A percentile compares a stretch with the other conserved stretches of the same genome.
These are phyloP conservation scores for Philereme vetulata DNA, from an alignment of 2,888 invertebrate species.

Conservation along the genomic window DNA sequence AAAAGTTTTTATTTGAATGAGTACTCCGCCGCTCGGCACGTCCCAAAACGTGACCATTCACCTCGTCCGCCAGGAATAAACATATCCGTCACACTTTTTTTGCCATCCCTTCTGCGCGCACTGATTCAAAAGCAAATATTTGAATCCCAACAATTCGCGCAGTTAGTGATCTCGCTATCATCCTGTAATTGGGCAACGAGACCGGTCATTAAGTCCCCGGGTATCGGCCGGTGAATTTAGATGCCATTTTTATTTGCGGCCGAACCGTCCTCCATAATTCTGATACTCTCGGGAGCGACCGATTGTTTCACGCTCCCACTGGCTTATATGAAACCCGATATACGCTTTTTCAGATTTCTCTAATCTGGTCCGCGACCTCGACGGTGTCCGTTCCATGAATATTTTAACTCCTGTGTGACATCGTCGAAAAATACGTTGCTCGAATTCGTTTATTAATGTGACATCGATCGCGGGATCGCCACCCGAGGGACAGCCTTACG, in stretches of 20 bases:
- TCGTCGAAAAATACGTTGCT: slow-evolving; percentile 65
- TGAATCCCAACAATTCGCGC: slow-evolving; percentile 46
- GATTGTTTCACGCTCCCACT: slow-evolving; percentile 58
- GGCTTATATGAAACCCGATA: slow-evolving; percentile 51
- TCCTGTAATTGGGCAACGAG: slow-evolving; percentile 56
- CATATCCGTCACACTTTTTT: slow-evolving; percentile 59
- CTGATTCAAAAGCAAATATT: slow-evolving; percentile 55
- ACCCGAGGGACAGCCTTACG: slow-evolving; percentile 56
- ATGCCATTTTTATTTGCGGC: slow-evolving; percentile 59
- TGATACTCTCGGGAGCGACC: slow-evolving; percentile 31
- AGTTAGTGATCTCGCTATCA: slow-evolving; percentile 48
- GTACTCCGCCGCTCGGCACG: slow-evolving; percentile 62
- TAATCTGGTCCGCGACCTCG: slow-evolving; percentile 62
- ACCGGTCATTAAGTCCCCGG: slow-evolving; percentile 54
- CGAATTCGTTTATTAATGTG: slow-evolving; percentile 75
- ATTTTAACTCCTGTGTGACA: slow-evolving; percentile 72
- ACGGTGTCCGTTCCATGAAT: slow-evolving; percentile 72
- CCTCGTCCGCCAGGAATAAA: slow-evolving; percentile 59
- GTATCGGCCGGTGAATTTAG: slow-evolving; percentile 52
- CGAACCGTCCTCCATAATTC: slow-evolving; percentile 44
- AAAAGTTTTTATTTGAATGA: slow-evolving; percentile 61
- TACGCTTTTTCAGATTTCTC: slow-evolving; percentile 64
- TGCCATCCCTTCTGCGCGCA: slow-evolving; percentile 30
- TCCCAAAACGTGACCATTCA: slow-evolving; percentile 76
- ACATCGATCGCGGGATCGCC: slow-evolving; percentile 58